Percentiles rank a stretch among this genome's conserved stretches.
Conservation (phyloP, 2,113 vertebrate species). For the Arvicanthis niloticus region DNA sequence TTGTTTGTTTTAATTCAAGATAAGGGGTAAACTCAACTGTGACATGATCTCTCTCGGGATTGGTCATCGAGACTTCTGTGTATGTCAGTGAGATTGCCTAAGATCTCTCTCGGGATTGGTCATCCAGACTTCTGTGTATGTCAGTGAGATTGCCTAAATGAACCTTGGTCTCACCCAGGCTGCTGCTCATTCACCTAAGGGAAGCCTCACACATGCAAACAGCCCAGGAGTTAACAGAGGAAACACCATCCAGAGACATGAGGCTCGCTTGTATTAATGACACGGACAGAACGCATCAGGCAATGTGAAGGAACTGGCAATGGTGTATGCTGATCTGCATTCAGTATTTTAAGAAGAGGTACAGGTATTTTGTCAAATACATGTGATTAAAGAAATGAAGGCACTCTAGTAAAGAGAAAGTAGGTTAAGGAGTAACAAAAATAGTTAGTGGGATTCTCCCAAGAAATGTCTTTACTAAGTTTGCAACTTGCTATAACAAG, state of each 20-base stretch:
- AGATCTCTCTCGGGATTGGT: not conserved
- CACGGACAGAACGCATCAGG: not conserved
- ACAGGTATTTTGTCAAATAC: not conserved
- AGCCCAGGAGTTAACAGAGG: fast-evolving
- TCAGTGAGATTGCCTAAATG: not conserved
- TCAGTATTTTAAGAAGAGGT: not conserved
- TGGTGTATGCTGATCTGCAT: not conserved
- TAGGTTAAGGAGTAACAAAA: not conserved
- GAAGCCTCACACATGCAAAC: too few species aligned
- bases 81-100: not conserved
- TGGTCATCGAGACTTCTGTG: fast-evolving
- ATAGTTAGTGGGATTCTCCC: not conserved
- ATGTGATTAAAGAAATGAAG: not conserved
- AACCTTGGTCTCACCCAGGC: not conserved
- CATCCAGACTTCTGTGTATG: not conserved
- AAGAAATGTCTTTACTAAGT: not conserved
- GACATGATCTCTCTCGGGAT: not conserved
- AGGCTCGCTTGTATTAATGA: not conserved
- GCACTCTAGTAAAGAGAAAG: not conserved
- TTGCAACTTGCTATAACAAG: not conserved
- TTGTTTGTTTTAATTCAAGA: conserved; percentile 2
- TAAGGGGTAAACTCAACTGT: not conserved
- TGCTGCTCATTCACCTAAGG: not conserved
- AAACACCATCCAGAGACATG: too few species aligned
- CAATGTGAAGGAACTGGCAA: not conserved